Percentiles rank a stretch among this genome's conserved stretches.
Evolutionary conservation across 2,888 invertebrate species (phyloP).

Genomic region (Amiota minor): DNA sequence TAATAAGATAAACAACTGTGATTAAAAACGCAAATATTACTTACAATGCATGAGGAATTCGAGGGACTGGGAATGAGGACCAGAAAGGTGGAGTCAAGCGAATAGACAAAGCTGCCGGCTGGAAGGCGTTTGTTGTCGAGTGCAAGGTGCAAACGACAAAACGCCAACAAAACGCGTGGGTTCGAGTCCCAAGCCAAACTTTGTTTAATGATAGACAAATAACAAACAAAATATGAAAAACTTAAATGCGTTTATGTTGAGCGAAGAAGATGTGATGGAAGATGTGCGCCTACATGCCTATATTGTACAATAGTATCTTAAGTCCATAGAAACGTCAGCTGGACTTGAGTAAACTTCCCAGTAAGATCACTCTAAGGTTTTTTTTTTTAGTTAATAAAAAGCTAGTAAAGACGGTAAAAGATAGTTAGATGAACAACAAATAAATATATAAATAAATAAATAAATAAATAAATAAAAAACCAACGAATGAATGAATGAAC

Average conservation of each 20-base stretch:
- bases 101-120: neutral
- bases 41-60: neutral
- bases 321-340: neutral
- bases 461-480: conserved; percentile 1
- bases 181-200: neutral
- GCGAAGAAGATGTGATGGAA: too few relatives aligned
- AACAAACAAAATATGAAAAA: too few relatives aligned
- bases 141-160: neutral
- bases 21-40: conserved; percentile 26
- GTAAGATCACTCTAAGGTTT: too few relatives aligned
- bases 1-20: conserved; percentile 28
- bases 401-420: neutral
- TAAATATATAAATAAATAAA: neutral
- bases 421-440: neutral
- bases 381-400: too few relatives aligned
- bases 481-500: neutral
- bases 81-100: neutral
- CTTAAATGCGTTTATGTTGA: conserved; percentile 8
- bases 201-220: too few relatives aligned
- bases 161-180: conserved; percentile 8
- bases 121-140: neutral
- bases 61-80: conserved; percentile 31
- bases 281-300: too few relatives aligned
- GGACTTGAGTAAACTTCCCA: neutral
- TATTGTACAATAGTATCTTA: too few relatives aligned